These are phyloP conservation scores for Taphrorychus bicolor DNA, from an alignment of 2,888 invertebrate species.

Conservation along the genomic window DNA sequence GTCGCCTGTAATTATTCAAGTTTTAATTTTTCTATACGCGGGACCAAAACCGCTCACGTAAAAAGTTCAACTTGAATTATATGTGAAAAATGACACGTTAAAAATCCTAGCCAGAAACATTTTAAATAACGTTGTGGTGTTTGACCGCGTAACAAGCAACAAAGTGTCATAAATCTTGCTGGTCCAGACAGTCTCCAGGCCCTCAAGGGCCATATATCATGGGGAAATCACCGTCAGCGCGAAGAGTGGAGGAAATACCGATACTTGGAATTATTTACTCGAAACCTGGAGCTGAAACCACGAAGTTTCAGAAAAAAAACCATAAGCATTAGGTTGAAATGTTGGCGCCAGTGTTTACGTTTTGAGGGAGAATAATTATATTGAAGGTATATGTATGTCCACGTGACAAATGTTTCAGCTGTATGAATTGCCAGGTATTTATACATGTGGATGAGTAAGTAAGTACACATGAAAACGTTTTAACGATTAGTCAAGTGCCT, in stretches of 20 bases:
- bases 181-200: conserved; percentile 20
- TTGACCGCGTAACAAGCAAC: conserved; percentile 24
- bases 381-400: not conserved
- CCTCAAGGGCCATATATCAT: conserved; percentile 28
- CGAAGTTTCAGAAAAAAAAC: not conserved
- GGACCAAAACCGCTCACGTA: too few relatives aligned
- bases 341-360: not conserved
- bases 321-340: not conserved
- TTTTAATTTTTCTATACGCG: too few relatives aligned
- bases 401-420: not conserved
- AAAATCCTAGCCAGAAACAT: not conserved
- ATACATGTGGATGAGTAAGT: not conserved
- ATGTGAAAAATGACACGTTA: not conserved
- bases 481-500: too few relatives aligned
- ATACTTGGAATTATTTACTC: not conserved
- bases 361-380: not conserved
- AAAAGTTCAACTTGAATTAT: not conserved
- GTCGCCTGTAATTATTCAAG: too few relatives aligned
- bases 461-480: not conserved
- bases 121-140: conserved; percentile 13
- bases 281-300: not conserved
- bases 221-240: conserved; percentile 21
- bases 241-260: conserved; percentile 8
- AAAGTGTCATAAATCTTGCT: conserved; percentile 19
- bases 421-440: not conserved